Conservation (phyloP, 1,140 invertebrate genomes). For the Danaus melanippus region DNA sequence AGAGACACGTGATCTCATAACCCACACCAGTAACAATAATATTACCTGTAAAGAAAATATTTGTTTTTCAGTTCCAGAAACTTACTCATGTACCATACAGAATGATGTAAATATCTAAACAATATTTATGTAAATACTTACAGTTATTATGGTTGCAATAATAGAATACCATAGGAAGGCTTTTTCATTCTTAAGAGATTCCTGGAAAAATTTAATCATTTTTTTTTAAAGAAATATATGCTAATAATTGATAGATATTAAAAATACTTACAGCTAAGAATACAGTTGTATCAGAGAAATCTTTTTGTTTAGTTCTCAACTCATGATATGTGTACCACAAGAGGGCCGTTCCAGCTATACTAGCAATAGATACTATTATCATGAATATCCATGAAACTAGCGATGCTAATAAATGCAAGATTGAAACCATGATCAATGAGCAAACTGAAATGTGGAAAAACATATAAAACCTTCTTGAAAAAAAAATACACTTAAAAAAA, state of each 20-base stretch:
- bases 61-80: background rate
- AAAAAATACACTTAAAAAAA: background rate
- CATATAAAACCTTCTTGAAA: background rate
- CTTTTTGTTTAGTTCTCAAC: constrained; percentile 80
- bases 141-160: constrained; percentile 88
- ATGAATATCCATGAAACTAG: constrained; percentile 91
- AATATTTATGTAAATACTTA: constrained; percentile 66
- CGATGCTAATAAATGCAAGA: constrained; percentile 87
- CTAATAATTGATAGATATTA: constrained; percentile 4
- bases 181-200: constrained; percentile 88
- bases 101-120: constrained; percentile 6
- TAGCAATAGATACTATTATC: constrained; percentile 81
- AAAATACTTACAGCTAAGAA: constrained; percentile 50
- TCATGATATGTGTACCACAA: constrained; percentile 93
- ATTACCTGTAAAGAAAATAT: constrained; percentile 77
- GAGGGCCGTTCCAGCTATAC: constrained; percentile 82
- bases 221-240: constrained; percentile 1
- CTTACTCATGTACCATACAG: background rate
- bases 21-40: constrained; percentile 83
- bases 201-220: constrained; percentile 72
- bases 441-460: constrained; percentile 77
- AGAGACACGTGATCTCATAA: constrained; percentile 84
- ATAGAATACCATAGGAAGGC: constrained; percentile 89
- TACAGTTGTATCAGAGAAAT: constrained; percentile 63
- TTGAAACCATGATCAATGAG: constrained; percentile 85